Evolutionary conservation across 2,797 vertebrate genomes (phyloP), one percentile per base, ranked within the genome.

Genomic region (Rhyacichthys aspro): DNA sequence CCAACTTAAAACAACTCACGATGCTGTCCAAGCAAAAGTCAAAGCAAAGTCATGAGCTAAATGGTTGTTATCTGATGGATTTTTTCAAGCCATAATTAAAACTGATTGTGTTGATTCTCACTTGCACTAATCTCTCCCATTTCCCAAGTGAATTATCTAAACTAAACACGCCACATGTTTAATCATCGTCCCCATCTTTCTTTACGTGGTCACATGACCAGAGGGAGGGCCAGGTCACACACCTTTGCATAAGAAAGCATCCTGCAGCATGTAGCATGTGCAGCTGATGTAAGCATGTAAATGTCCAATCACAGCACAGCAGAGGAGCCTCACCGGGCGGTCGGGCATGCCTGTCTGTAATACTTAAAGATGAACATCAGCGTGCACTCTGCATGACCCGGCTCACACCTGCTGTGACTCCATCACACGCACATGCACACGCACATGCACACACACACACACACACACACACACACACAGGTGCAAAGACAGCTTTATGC

Each of bases 321-420:
- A 0, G 68, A 75, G 72, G 74, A 79, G 72, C 74, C 85, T 82
- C 86, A 74, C 37, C 82, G 54, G 86, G 86, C 61, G 76, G 78
- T 81, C 85, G 74, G 7, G 72, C 73, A 72, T 63, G 82, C 67
- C 74, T 72, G 78, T 81, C 85, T 74, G 59, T 53, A 48, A 76
- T 54, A 73, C 80, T 85, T 76, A 68, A 74, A 87, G 88, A 83
- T 84, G 85, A 89, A 86, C 88, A 87, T 86, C 80, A 1, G 9
- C 7, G 12, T 84, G 82, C 82, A 86, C 84, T 87, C 82, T 78
- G 57, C 8, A 7, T 86, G 86, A 89, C 88, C 86, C 53, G 41
- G 44, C 45, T 39, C 85, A 86, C 85, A 87, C 86, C 86, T 87
- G 86, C 88, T 78, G 79, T 71, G 81, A 67, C 76, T 71, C 63